Evolutionary conservation across 2,797 vertebrate genomes (phyloP), one percentile per base, ranked within the genome.

Genomic region (Poecile montanus): DNA sequence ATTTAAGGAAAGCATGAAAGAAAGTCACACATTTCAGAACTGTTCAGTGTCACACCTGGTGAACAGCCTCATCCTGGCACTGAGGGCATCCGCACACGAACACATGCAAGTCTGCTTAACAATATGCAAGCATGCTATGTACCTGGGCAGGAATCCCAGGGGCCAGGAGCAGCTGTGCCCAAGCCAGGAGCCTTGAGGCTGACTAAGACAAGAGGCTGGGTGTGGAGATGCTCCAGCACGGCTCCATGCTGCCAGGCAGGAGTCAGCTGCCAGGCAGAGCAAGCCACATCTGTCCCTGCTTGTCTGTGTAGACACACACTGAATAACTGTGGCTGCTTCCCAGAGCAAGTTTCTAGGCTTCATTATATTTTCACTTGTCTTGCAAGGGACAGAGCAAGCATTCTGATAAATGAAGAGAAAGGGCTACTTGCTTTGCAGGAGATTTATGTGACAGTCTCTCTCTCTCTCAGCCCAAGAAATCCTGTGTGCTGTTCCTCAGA

Each of bases 21-120:
- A 48, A 63, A 40, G 13, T 61, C 51, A 85, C n/a, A 51, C 7
- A 62, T 91, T 67, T 73, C 22, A 11, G 36, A 85, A 38, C 11
- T 19, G 3, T 48, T 77, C 34, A 4, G 12, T 47, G 32, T 45
- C 0, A 26, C 20, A 73, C 21, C 38, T 54, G 30, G 40, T 16
- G 30, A 90, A 42, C 51, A 76, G 36, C 65, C 23, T 80, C 27
- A 70, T 42, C 23, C 53, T 63, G 51, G 34, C 44, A 27, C 65
- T 13, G 53, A 47, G 30, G 21, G 20, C 30, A 20, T 0, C 4
- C 0, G 0, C 38, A 62, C 29, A 21, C 0, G 0, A 4, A 4
- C 0, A 1, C 0, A 0, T 18, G 54, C 56, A 61, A 16, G 13
- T 34, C 36, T 80, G 22, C 36, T 86, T 38, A 56, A 58, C 45